phyloP scores from a whole-genome alignment of 2,888 invertebrate genomes.

The Epinotia ramella region DNA sequence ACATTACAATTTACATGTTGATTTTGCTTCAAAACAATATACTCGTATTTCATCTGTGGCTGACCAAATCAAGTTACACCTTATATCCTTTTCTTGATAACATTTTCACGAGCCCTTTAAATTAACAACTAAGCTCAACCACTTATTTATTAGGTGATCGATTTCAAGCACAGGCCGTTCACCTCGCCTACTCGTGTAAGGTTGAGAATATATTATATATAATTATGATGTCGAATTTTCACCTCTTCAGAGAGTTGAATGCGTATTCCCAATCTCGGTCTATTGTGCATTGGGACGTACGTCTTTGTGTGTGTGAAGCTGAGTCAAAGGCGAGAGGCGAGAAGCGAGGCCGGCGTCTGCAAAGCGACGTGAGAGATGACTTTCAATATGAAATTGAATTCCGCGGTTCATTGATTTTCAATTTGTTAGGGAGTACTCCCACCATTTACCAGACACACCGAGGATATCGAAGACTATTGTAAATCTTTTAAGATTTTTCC shows the following conservation, averaged over 20 bases:
- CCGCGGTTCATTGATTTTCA: slow-evolving; percentile 88
- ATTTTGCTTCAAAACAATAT: too few species aligned
- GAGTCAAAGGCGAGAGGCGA: slow-evolving; percentile 76
- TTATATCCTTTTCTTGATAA: neutral
- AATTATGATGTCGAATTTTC: slow-evolving; percentile 17
- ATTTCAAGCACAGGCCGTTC: neutral
- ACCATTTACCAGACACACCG: slow-evolving; percentile 77
- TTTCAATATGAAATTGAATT: slow-evolving; percentile 89
- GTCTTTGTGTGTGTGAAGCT: slow-evolving; percentile 72
- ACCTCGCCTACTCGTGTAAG: too few species aligned
- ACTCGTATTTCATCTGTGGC: too few species aligned
- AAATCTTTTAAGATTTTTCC: slow-evolving; percentile 68
- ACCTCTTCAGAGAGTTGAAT: slow-evolving; percentile 22
- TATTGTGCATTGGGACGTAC: slow-evolving; percentile 62
- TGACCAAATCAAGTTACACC: too few species aligned
- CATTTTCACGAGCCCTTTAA: slow-evolving; percentile 21
- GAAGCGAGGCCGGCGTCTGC: slow-evolving; percentile 69
- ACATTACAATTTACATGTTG: too few species aligned
- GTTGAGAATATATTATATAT: slow-evolving; percentile 3
- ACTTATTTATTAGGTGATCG: neutral
- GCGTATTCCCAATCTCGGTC: slow-evolving; percentile 49
- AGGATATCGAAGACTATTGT: slow-evolving; percentile 68
- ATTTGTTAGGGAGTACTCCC: slow-evolving; percentile 81
- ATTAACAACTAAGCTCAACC: slow-evolving; percentile 5
- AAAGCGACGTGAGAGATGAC: slow-evolving; percentile 80